Evolutionary conservation across 1,140 invertebrate species (phyloP).

Genomic region (Campodea augens): DNA sequence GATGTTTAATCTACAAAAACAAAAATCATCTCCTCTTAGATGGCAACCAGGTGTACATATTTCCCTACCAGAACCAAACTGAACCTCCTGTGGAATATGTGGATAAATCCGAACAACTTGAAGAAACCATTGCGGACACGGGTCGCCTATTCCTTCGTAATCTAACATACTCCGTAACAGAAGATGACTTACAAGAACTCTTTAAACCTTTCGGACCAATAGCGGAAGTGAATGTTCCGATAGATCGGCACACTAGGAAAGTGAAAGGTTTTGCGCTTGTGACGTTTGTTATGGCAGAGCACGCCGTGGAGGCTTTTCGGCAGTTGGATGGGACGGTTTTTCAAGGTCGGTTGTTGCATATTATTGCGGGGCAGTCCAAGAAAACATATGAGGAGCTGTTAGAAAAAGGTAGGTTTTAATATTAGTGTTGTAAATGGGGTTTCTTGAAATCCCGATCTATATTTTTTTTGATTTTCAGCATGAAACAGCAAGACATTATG

Average conservation of each 20-base stretch:
- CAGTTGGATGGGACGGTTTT: constrained; percentile 75
- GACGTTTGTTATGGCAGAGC: constrained; percentile 86
- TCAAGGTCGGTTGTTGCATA: constrained; percentile 80
- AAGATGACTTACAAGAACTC: constrained; percentile 62
- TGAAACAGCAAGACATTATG: no score
- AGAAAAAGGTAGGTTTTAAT: constrained; percentile 24
- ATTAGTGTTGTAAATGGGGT: background rate
- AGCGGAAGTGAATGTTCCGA: constrained; percentile 71
- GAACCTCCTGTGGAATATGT: constrained; percentile 40
- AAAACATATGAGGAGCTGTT: constrained; percentile 28
- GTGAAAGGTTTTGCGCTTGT: constrained; percentile 87
- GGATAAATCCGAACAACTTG: constrained; percentile 42
- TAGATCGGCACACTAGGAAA: constrained; percentile 64
- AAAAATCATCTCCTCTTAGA: constrained; percentile 19
- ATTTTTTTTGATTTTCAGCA: background rate
- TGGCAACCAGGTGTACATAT: constrained; percentile 11
- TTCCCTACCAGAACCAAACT: constrained; percentile 21
- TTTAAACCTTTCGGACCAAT: constrained; percentile 80
- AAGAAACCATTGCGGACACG: constrained; percentile 70
- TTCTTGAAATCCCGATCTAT: background rate
- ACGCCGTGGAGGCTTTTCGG: constrained; percentile 74
- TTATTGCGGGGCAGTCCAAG: constrained; percentile 69
- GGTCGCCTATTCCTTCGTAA: constrained; percentile 91
- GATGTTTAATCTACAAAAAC: constrained; percentile 25
- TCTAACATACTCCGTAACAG: constrained; percentile 68